A percentile compares a stretch with the other conserved stretches of the same genome.
These are phyloP conservation scores for Heliopora coerulea DNA, from an alignment of 92 coral and sea anemone genomes.

Conservation along the genomic window DNA sequence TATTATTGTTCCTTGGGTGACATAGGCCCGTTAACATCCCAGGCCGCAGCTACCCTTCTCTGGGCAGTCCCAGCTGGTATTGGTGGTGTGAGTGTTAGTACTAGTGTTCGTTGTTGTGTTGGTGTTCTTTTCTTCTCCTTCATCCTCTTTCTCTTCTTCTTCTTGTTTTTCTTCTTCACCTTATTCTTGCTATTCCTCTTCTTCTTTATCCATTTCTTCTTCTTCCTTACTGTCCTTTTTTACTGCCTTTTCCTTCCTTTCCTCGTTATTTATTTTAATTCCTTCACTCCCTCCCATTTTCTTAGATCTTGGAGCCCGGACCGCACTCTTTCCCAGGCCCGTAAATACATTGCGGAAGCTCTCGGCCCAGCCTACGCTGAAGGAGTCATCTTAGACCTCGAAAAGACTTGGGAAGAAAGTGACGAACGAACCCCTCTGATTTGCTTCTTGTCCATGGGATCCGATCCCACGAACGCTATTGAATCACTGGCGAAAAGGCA, in stretches of 20 bases:
- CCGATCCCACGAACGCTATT: conserved; percentile 93
- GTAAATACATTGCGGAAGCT: conserved; percentile 91
- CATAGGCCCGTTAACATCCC: too few species aligned
- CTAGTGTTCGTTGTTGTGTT: too few species aligned
- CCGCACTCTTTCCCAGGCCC: conserved; percentile 97
- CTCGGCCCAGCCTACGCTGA: conserved; percentile 87
- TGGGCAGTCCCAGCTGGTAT: too few species aligned
- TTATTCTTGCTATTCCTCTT: too few species aligned
- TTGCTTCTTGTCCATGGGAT: conserved; percentile 96
- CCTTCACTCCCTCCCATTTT: not conserved
- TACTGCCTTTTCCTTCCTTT: not conserved
- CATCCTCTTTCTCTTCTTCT: too few species aligned
- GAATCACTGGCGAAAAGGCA: conserved; percentile 88
- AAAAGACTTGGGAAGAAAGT: conserved; percentile 95
- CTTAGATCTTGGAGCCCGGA: conserved; percentile 97
- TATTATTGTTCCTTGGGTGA: too few species aligned
- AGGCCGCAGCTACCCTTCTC: too few species aligned
- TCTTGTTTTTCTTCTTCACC: too few species aligned
- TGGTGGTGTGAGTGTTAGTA: too few species aligned
- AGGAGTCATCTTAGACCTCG: conserved; percentile 90
- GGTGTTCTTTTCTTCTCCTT: too few species aligned
- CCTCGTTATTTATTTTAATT: not conserved
- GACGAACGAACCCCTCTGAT: conserved; percentile 89
- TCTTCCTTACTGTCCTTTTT: not conserved
- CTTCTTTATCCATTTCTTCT: not conserved